Evolutionary conservation across 2,888 invertebrate genomes (phyloP).

Genomic region (Macropis europaea): DNA sequence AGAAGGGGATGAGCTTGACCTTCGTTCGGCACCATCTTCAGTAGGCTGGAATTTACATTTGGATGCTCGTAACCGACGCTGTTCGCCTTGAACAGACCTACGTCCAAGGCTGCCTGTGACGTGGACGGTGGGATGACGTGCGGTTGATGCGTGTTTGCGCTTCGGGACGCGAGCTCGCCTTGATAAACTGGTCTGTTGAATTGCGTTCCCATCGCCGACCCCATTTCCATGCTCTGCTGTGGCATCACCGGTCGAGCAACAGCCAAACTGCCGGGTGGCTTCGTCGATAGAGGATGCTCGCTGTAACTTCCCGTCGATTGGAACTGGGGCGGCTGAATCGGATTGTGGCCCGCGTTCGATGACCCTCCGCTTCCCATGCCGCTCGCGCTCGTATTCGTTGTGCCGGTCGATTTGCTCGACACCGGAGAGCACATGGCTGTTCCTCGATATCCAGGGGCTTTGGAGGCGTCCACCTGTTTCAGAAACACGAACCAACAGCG

Average conservation of each 20-base stretch:
- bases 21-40: constrained; percentile 79
- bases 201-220: constrained; percentile 64
- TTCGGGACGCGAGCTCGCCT: constrained; percentile 67
- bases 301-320: constrained; percentile 70
- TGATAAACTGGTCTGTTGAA: constrained; percentile 73
- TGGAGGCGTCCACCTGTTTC: constrained; percentile 89
- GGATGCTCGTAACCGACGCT: constrained; percentile 71
- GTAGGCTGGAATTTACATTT: constrained; percentile 75
- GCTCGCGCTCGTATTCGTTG: constrained; percentile 68
- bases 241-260: constrained; percentile 75
- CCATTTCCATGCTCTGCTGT: constrained; percentile 69
- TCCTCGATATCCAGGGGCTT: constrained; percentile 95
- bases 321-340: constrained; percentile 72
- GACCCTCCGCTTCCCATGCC: constrained; percentile 64
- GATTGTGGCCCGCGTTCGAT: constrained; percentile 69
- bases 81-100: constrained; percentile 71
- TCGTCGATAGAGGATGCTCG: constrained; percentile 70
- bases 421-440: constrained; percentile 89
- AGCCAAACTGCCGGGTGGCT: constrained; percentile 75
- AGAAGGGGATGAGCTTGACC: constrained; percentile 70
- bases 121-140: constrained; percentile 71
- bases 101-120: constrained; percentile 71
- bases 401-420: constrained; percentile 82
- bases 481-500: background rate
- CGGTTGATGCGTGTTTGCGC: constrained; percentile 63